A percentile compares a stretch with the other conserved stretches of the same genome.
These are phyloP conservation scores for Venturia canescens DNA, from an alignment of 1,140 invertebrate genomes.

Conservation along the genomic window DNA sequence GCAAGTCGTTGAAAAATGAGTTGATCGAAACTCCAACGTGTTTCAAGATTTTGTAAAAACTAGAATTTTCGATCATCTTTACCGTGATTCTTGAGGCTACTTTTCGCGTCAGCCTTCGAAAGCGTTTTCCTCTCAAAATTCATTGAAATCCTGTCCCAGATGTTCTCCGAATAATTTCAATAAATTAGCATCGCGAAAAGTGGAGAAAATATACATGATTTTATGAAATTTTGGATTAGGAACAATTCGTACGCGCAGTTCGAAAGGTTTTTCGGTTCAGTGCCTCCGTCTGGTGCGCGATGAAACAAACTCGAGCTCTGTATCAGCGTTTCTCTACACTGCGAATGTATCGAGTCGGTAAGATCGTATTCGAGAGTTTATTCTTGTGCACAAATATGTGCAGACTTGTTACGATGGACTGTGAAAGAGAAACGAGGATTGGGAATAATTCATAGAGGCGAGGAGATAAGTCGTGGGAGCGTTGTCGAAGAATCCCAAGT, in stretches of 20 bases:
- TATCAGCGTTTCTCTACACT: background rate
- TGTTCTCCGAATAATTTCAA: too few species aligned
- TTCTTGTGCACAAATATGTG: background rate
- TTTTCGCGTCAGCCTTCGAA: too few species aligned
- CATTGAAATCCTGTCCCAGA: too few species aligned
- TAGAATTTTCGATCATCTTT: too few species aligned
- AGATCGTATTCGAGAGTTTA: slow-evolving; percentile 52
- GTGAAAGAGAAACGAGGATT: background rate
- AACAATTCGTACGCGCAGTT: background rate
- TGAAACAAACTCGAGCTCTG: slow-evolving; percentile 58
- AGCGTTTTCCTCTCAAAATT: too few species aligned
- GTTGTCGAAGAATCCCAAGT: background rate
- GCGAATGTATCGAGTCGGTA: slow-evolving; percentile 64
- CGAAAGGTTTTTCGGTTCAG: slow-evolving; percentile 42
- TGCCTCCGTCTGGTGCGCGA: slow-evolving; percentile 71
- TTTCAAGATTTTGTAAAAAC: too few species aligned
- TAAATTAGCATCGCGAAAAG: too few species aligned
- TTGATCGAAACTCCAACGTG: too few species aligned
- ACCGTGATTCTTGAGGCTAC: too few species aligned
- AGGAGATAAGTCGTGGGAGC: background rate
- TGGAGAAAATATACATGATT: too few species aligned
- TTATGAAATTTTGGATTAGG: too few species aligned
- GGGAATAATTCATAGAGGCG: background rate
- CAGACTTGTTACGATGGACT: background rate
- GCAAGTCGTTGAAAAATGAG: too few species aligned